Conservation (phyloP, 2,888 invertebrate genomes). For the Selenia dentaria region DNA sequence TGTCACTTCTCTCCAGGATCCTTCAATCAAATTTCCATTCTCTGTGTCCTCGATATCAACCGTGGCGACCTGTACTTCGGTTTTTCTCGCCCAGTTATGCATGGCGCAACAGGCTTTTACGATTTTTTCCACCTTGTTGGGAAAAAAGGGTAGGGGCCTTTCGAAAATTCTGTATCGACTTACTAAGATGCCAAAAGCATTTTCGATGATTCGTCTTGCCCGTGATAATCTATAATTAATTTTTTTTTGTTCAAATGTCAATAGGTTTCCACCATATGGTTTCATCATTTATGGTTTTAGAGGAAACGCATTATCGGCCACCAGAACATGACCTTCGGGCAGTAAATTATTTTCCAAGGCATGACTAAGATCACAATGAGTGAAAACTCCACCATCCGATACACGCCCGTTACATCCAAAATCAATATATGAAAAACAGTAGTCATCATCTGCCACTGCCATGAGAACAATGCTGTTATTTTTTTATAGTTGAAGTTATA, state of each 20-base stretch:
- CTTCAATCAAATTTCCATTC: neutral
- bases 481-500: conserved; percentile 39
- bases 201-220: conserved; percentile 2
- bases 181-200: conserved; percentile 3
- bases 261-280: neutral
- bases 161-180: conserved; percentile 13
- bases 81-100: neutral
- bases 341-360: conserved; percentile 23
- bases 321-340: conserved; percentile 22
- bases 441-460: conserved; percentile 37
- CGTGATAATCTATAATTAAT: conserved; percentile 1
- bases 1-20: conserved; percentile 1
- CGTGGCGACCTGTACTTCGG: neutral
- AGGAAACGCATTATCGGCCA: conserved; percentile 21
- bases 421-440: conserved; percentile 37
- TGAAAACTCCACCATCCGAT: conserved; percentile 39
- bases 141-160: neutral
- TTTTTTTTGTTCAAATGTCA: neutral
- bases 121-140: neutral
- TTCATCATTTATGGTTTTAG: conserved; percentile 13
- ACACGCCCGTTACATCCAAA: conserved; percentile 37
- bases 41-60: neutral
- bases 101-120: neutral
- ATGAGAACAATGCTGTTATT: conserved; percentile 37
- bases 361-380: conserved; percentile 27